Evolutionary conservation across 2,113 vertebrate species (phyloP), one percentile per base, ranked within the genome.

Genomic region (Pipra filicauda): DNA sequence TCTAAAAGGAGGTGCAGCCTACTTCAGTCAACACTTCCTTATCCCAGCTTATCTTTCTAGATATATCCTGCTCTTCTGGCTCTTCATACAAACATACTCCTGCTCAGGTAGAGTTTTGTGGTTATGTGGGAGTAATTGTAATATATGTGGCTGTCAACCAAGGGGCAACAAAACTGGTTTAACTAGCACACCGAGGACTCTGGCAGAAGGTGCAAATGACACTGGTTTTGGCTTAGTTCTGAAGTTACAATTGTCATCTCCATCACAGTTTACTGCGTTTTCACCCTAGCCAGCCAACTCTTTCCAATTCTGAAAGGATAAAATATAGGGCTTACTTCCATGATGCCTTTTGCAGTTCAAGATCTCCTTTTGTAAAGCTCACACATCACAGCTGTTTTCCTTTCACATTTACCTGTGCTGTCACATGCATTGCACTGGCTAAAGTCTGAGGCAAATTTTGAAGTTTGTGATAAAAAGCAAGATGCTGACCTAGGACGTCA

Each of bases 151-250:
- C 76, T 87, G 54, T 85, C 91, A 93, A 85, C 54, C 31, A 79
- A 54, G 78, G 77, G 81, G 70, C 73, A 94, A 41, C 70, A 75
- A 54, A 75, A 85, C 94, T 54, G n/a, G 93, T 91, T 91, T 49
- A 84, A 61, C 86, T 44, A 41, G 73, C 77, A 57, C 48, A 57
- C 17, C 0, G 1, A 31, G 5, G 52, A n/a, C 28, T 17, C 62
- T 54, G 52, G 57, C 72, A 81, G 73, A 75, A 86, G 48, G 41
- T 69, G 44, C 44, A 21, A 74, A 20, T 24, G 70, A 39, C 77
- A 91, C 52, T 8, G 37, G 74, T 49, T 91, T 75, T 69, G 77
- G 28, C 39, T 89, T 15, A 22, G 17, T 48, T 81, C 43, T 91
- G 61, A 58, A 57, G 37, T 67, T 39, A 58, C 21, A 28, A 18